Evolutionary conservation across 2,888 invertebrate species (phyloP).

Genomic region (Amblyteles armatorius): DNA sequence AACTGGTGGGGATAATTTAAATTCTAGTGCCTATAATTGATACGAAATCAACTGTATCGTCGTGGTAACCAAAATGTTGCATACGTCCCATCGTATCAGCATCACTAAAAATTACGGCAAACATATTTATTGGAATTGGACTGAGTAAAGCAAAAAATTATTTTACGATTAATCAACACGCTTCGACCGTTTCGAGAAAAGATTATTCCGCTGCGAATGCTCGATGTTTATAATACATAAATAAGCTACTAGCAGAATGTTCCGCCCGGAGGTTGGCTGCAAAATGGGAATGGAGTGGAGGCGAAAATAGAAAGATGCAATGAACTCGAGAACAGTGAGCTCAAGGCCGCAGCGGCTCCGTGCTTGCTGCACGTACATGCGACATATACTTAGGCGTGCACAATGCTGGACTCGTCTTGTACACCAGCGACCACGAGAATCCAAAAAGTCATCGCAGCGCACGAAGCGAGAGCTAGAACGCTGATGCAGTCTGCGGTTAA

Average conservation of each 20-base stretch:
- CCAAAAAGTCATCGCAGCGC: conserved; percentile 22
- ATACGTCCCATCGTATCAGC: not conserved
- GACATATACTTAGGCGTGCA: not conserved
- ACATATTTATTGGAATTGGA: not conserved
- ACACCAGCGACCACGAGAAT: conserved; percentile 18
- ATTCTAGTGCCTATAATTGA: not conserved
- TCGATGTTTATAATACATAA: conserved; percentile 1
- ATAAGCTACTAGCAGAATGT: not conserved
- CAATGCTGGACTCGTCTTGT: not conserved
- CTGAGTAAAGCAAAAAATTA: not conserved
- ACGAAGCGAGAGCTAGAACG: conserved; percentile 9
- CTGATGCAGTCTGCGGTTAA: conserved; percentile 20
- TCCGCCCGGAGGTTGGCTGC: conserved; percentile 38
- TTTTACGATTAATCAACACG: not conserved
- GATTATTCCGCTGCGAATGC: not conserved
- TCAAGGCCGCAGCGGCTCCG: conserved; percentile 64
- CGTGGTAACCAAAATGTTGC: not conserved
- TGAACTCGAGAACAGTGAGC: conserved; percentile 66
- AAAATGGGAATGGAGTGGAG: conserved; percentile 27
- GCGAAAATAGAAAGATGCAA: conserved; percentile 67
- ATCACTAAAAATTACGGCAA: not conserved
- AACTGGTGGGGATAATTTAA: not conserved
- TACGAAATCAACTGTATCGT: not conserved
- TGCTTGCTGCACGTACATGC: conserved; percentile 8
- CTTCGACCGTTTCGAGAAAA: not conserved